phyloP scores from a whole-genome alignment of 2,888 invertebrate genomes.

The Branchipolynoe longqiensis region DNA sequence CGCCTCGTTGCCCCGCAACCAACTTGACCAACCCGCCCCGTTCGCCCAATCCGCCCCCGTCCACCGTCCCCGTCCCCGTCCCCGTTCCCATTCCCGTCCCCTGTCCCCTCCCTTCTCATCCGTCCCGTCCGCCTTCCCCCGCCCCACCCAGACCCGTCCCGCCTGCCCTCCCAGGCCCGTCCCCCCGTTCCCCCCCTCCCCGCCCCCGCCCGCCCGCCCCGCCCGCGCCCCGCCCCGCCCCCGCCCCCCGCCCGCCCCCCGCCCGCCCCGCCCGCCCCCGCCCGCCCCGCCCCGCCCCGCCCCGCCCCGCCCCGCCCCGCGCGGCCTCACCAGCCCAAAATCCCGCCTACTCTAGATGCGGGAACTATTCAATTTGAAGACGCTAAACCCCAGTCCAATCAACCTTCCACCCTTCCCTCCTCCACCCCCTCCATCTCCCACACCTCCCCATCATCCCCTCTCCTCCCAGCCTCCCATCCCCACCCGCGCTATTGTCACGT shows the following conservation, averaged over 20 bases:
- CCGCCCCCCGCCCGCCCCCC: neutral
- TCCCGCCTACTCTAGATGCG: too few species aligned
- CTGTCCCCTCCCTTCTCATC: neutral
- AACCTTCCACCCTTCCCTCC: too few species aligned
- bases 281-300: neutral
- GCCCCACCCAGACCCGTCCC: neutral
- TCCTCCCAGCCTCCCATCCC: too few species aligned
- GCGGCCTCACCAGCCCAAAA: neutral
- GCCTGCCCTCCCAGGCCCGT: neutral
- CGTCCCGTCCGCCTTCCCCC: neutral
- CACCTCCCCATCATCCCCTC: too few species aligned
- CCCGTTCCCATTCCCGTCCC: neutral
- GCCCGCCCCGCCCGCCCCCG: neutral
- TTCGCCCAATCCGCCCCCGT: neutral
- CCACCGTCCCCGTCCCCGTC: neutral
- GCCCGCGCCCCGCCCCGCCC: neutral
- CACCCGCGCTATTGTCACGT: too few species aligned
- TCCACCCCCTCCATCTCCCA: too few species aligned
- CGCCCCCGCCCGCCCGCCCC: neutral
- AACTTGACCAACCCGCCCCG: neutral
- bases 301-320: neutral
- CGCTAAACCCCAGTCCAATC: too few species aligned
- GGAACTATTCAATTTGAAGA: too few species aligned
- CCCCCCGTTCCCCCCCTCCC: neutral
- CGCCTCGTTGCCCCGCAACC: too few species aligned